Conservation (phyloP, 1,140 invertebrate genomes). For the Littorina saxatilis region DNA sequence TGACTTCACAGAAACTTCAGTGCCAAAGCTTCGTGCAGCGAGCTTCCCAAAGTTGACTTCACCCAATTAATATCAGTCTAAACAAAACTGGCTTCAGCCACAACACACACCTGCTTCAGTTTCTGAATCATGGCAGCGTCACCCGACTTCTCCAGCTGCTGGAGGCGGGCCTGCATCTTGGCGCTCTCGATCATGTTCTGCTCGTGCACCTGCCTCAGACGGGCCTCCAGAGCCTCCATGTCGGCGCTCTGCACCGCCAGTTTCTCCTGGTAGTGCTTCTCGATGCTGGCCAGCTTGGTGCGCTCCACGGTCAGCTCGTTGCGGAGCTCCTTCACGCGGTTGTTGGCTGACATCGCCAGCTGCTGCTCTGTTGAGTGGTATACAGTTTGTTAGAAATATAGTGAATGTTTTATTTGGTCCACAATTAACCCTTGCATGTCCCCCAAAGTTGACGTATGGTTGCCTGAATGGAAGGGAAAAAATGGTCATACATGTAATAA, state of each 20-base stretch:
- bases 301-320: slow-evolving; percentile 83
- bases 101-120: slow-evolving; percentile 56
- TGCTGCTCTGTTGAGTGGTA: slow-evolving; percentile 69
- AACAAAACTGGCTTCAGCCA: no score
- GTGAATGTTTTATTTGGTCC: no score
- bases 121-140: slow-evolving; percentile 54
- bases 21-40: no score
- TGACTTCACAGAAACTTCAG: no score
- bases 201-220: slow-evolving; percentile 81
- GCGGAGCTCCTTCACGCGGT: slow-evolving; percentile 84
- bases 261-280: slow-evolving; percentile 80
- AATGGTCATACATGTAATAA: no score
- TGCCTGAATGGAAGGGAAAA: no score
- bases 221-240: slow-evolving; percentile 79
- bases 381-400: no score
- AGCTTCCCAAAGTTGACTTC: no score
- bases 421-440: no score
- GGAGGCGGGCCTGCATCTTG: slow-evolving; percentile 53
- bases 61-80: no score
- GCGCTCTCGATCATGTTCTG: slow-evolving; percentile 77
- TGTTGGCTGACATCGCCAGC: slow-evolving; percentile 60
- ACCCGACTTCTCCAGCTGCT: slow-evolving; percentile 58
- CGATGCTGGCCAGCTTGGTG: slow-evolving; percentile 77
- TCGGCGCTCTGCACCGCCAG: slow-evolving; percentile 76
- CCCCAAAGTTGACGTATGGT: no score